Evolutionary conservation across 2,888 invertebrate genomes (phyloP), one percentile per base, ranked within the genome.

Genomic region (Oasisia sp.): DNA sequence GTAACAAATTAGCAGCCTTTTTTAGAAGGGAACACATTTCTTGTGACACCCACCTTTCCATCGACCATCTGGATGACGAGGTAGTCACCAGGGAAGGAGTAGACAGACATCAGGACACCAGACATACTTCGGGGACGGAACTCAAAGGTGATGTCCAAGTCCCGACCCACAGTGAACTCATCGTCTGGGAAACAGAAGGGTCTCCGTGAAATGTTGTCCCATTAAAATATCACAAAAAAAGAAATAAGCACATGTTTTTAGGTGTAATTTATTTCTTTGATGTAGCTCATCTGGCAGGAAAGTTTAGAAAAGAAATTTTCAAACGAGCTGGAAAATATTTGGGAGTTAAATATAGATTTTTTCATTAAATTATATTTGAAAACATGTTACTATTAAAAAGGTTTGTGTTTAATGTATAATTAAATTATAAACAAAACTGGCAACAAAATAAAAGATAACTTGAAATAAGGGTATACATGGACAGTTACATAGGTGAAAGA

Each of bases 51-150:
- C 38, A 99, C 97, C 92, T 97, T 97, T 93, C 99, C 99, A 94
- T 99, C 97, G 3, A 98, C 97, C 97, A 99, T 97, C 96, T 99
- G 99, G 92, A 99, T 97, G 0, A 99, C 97, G 94, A 99, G 97
- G 96, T 97, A 99, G 95, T 99, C 98, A 89, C 95, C 95, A 9
- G 89, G 90, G 58, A 93, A 91, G 32, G 96, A 94, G 92, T 95
- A 95, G 0, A 96, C 98, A 5, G 98, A 98, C 94, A 99, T 97
- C 91, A 99, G 96, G 32, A 99, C 97, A 4, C 99, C 99, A 0
- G 98, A 98, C 8, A 97, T 97, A 94, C 98, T 97, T 32, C 99
- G 97, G 0, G 99, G 98, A 93, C 98, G 98, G 93, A 99, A 98
- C 94, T 98, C 98, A 97, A 99, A 97, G 89, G 97, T 97, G 89